A percentile compares a stretch with the other conserved stretches of the same genome.
These are phyloP conservation scores for Petrocephalus microphthalmus DNA, from an alignment of 2,113 vertebrate genomes.

Conservation along the genomic window DNA sequence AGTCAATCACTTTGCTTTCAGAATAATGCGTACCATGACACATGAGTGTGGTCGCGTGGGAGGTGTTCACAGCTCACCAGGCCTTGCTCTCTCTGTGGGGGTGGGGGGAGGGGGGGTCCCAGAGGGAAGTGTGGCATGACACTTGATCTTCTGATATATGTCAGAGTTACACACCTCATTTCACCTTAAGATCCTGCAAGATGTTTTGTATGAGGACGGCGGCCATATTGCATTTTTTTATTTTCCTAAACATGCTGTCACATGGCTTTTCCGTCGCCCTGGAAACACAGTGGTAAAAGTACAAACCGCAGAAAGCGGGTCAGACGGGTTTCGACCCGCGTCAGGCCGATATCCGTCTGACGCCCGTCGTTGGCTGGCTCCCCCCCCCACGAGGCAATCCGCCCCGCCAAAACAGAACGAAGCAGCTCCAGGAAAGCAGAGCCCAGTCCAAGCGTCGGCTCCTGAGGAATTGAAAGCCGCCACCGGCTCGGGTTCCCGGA, in stretches of 20 bases:
- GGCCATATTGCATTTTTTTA: background rate
- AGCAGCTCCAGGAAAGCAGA: background rate
- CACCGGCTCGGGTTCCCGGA: slow-evolving; percentile 42
- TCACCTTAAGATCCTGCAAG: background rate
- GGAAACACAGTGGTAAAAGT: background rate
- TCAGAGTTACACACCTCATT: background rate
- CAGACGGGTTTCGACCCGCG: background rate
- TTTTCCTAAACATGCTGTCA: background rate
- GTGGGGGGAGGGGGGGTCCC: background rate
- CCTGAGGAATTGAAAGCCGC: slow-evolving; percentile 51
- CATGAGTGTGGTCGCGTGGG: background rate
- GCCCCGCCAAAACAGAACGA: background rate
- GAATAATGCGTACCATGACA: background rate
- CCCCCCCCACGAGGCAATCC: background rate
- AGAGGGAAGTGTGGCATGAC: background rate
- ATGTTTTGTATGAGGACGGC: background rate
- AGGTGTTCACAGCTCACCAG: background rate
- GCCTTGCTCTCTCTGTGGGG: background rate
- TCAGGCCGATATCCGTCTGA: background rate
- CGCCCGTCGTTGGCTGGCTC: background rate
- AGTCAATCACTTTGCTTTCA: background rate
- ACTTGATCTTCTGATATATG: background rate
- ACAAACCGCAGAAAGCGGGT: background rate
- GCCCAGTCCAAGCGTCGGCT: slow-evolving; percentile 1
- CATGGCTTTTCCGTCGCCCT: background rate